These are phyloP conservation scores for Rotaria socialis DNA, from an alignment of 2,888 invertebrate genomes.

Conservation along the genomic window DNA sequence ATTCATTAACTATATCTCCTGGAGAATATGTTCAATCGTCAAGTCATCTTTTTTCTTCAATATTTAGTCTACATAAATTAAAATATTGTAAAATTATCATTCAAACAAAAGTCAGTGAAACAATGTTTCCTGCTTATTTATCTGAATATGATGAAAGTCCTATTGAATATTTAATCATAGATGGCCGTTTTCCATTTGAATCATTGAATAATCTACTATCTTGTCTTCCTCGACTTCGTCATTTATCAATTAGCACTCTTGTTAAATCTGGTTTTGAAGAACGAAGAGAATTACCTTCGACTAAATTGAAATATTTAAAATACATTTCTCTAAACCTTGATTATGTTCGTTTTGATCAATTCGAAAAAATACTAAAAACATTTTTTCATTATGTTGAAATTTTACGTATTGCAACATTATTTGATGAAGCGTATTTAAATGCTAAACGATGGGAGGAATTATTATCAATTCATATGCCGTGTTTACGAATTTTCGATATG, in stretches of 20 bases:
- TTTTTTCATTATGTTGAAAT: background rate
- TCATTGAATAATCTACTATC: background rate
- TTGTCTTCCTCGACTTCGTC: background rate
- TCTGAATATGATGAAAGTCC: background rate
- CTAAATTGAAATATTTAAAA: background rate
- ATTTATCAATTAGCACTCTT: background rate
- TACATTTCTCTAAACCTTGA: background rate
- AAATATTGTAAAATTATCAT: no score
- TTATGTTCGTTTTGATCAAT: background rate
- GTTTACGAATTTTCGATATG: no score
- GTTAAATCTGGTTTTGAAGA: background rate
- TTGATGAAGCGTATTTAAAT: background rate
- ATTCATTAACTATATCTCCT: no score
- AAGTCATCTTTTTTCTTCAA: no score
- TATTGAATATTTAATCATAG: background rate
- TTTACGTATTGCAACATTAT: background rate
- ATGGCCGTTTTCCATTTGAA: background rate
- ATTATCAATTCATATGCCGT: no score
- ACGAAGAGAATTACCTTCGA: background rate
- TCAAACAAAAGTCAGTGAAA: no score
- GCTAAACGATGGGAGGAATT: background rate
- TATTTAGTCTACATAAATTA: no score
- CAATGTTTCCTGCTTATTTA: no score
- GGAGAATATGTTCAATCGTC: no score
- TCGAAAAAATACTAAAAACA: background rate